Evolutionary conservation across 1,140 invertebrate genomes (phyloP), one percentile per base, ranked within the genome.

Genomic region (Scylla paramamosain): DNA sequence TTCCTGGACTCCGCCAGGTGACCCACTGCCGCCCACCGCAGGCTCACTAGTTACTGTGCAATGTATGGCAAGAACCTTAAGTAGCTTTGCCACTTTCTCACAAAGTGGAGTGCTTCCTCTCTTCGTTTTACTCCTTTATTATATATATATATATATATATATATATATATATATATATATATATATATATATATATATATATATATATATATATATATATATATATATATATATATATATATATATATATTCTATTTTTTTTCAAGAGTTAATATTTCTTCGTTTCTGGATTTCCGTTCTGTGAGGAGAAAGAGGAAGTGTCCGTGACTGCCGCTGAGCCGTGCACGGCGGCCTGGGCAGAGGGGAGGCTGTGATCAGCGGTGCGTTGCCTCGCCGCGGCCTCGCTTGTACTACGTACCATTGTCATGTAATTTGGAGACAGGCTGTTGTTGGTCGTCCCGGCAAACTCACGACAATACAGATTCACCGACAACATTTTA

Each of bases 51-150:
- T 77, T 77, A 77, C 67, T 25, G 67, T 77, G 67, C 67, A 77
- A 77, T 77, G 67, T 77, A 77, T 77, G 67, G 67, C 67, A 77
- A n/a, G 67, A 77, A 77, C 67, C 67, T 77, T 77, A 77, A 77
- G 67, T 77, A 77, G 67, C 25, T 77, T 77, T 77, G 67, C 67
- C 67, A 25, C 12, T 77, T 77, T 77, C 67, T 77, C 67, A 77
- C 67, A 7, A 77, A n/a, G 20, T 77, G 67, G 67, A 77, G 67
- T 77, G 67, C 67, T 77, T 77, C 67, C 67, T 77, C 67, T 77
- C 67, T 77, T n/a, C 67, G 67, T 77, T 77, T 77, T 77, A 25
- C 25, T n/a, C 39, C 6, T 39, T 39, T 39, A 39, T 39, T 39
- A 39, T 39, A 39, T 39, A 39, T 39, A 39, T 39, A 39, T 39